Conservation (phyloP, 2,888 invertebrate species). For the Mamestra brassicae region DNA sequence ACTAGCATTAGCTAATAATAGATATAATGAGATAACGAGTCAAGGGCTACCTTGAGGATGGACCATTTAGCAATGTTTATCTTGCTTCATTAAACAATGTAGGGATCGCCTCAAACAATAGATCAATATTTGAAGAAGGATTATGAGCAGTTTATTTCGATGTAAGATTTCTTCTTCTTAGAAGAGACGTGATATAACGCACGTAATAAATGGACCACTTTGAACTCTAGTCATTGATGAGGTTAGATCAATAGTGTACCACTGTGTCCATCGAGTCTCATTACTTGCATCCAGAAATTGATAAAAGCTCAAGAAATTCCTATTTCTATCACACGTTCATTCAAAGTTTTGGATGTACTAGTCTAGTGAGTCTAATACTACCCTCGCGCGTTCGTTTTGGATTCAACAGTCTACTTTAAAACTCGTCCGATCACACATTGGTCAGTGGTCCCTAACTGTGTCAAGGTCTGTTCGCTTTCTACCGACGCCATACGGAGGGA, state of each 20-base stretch:
- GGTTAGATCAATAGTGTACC: neutral
- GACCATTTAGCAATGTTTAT: constrained; percentile 34
- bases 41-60: constrained; percentile 25
- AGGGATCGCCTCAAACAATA: neutral
- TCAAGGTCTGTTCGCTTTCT: constrained; percentile 66
- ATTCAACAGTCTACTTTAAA: constrained; percentile 5
- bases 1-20: constrained; percentile 26
- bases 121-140: constrained; percentile 11
- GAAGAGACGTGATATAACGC: neutral
- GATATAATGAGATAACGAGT: constrained; percentile 28
- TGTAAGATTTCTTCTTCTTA: neutral
- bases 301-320: neutral
- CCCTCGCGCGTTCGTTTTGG: neutral
- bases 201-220: neutral
- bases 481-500: constrained; percentile 32
- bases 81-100: constrained; percentile 26
- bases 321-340: neutral
- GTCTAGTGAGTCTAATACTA: neutral
- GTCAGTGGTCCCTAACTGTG: constrained; percentile 49
- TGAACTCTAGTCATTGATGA: no score
- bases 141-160: neutral
- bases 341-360: neutral
- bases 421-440: constrained; percentile 15
- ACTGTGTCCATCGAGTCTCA: neutral
- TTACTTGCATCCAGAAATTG: neutral